These are phyloP conservation scores for Holacanthella duospinosa DNA, from an alignment of 2,888 invertebrate genomes.

Conservation along the genomic window DNA sequence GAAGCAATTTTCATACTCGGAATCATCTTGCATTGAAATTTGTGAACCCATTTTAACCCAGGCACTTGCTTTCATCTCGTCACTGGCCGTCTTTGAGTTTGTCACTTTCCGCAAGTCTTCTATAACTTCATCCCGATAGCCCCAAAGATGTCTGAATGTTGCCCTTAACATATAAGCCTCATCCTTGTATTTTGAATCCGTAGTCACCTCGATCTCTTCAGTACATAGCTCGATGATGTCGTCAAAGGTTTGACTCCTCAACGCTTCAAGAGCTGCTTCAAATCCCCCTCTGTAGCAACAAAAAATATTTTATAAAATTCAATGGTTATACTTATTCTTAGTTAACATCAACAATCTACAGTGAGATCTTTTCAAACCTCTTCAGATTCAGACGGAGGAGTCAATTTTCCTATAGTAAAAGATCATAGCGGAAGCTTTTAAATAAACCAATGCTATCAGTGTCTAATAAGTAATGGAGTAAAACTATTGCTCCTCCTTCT, in stretches of 20 bases:
- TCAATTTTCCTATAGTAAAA: no score
- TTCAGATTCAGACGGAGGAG: no score
- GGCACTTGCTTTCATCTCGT: conserved; percentile 61
- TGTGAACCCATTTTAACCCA: conserved; percentile 78
- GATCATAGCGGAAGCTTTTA: no score
- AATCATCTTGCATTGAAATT: conserved; percentile 65
- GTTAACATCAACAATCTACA: no score
- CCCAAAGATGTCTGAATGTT: conserved; percentile 40
- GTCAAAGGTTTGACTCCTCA: conserved; percentile 21
- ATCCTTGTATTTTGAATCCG: conserved; percentile 10
- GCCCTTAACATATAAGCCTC: conserved; percentile 27
- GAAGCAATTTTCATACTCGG: conserved; percentile 66
- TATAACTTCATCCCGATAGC: conserved; percentile 61
- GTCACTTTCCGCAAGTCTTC: conserved; percentile 62
- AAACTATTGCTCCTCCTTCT: no score
- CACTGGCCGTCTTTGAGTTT: conserved; percentile 39
- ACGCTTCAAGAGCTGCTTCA: conserved; percentile 20
- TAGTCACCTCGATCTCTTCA: conserved; percentile 26
- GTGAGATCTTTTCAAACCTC: no score
- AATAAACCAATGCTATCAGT: no score
- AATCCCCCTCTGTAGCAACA: conserved; percentile 27
- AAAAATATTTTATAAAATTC: background rate
- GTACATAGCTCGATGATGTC: conserved; percentile 26
- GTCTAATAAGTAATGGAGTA: no score
- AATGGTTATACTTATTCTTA: no score